phyloP scores from a whole-genome alignment of 2,888 invertebrate species.

The Liposcelis brunnea region DNA sequence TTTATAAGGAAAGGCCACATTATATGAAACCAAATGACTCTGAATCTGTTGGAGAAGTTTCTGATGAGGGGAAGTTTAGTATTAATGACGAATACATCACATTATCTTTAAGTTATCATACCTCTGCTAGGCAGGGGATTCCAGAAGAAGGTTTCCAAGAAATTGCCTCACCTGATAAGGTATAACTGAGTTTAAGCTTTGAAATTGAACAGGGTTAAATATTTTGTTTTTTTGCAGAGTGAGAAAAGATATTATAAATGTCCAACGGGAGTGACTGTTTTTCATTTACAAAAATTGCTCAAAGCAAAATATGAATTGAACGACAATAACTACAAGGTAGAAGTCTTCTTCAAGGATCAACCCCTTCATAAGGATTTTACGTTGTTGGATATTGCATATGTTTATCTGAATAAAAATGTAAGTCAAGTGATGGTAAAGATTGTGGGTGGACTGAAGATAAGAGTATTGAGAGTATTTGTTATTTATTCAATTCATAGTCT shows the following conservation, averaged over 20 bases:
- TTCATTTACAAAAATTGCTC: slow-evolving; percentile 43
- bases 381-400: slow-evolving; percentile 52
- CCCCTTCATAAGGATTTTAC: slow-evolving; percentile 39
- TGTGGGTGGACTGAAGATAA: no score
- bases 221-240: no score
- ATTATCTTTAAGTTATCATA: slow-evolving; percentile 31
- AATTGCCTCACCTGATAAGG: no score
- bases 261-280: slow-evolving; percentile 49
- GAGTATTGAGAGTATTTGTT: slow-evolving; percentile 8
- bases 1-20: slow-evolving; percentile 32
- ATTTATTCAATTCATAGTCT: no score
- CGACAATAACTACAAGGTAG: slow-evolving; percentile 33
- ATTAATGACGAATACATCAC: slow-evolving; percentile 47
- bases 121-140: no score
- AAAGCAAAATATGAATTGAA: slow-evolving; percentile 40
- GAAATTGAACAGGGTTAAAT: no score
- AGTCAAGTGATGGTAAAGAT: no score
- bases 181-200: no score
- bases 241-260: slow-evolving; percentile 39
- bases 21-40: slow-evolving; percentile 28
- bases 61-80: slow-evolving; percentile 35
- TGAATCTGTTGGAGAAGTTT: slow-evolving; percentile 28
- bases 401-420: slow-evolving; percentile 51
- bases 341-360: slow-evolving; percentile 45
- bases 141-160: no score